These are phyloP conservation scores for Panopea generosa DNA, from an alignment of 2,888 invertebrate genomes.

Conservation along the genomic window DNA sequence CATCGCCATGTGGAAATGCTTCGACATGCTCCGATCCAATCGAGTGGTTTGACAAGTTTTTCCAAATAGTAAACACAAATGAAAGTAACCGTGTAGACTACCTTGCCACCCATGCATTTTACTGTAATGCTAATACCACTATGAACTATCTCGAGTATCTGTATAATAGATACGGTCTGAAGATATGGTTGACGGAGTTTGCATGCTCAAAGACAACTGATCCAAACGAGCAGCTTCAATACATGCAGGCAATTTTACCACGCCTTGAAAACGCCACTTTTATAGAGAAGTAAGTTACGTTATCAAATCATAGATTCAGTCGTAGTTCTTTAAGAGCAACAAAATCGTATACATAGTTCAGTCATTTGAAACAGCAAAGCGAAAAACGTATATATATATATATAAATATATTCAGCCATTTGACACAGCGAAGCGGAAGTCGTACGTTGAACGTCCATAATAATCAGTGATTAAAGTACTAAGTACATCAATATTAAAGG, in stretches of 20 bases:
- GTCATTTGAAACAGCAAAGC: no score
- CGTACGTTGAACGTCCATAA: no score
- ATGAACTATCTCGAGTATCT: slow-evolving; percentile 56
- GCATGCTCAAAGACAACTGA: slow-evolving; percentile 53
- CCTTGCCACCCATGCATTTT: slow-evolving; percentile 63
- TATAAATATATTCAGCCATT: no score
- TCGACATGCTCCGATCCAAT: slow-evolving; percentile 18
- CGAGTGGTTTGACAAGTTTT: slow-evolving; percentile 63
- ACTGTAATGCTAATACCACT: slow-evolving; percentile 52
- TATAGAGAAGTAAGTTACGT: slow-evolving; percentile 51
- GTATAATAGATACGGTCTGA: slow-evolving; percentile 55
- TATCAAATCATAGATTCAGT: no score
- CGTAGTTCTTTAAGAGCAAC: no score
- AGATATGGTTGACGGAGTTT: slow-evolving; percentile 67
- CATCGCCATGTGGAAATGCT: slow-evolving; percentile 28
- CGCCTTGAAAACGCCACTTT: slow-evolving; percentile 50
- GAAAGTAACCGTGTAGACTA: slow-evolving; percentile 62
- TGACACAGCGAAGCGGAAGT: no score
- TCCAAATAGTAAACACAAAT: slow-evolving; percentile 44
- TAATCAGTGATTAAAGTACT: no score
- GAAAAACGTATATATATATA: no score
- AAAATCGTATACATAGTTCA: no score
- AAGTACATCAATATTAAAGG: no score
- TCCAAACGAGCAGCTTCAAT: slow-evolving; percentile 40
- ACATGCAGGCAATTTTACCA: slow-evolving; percentile 60